Evolutionary conservation across 1,140 invertebrate species (phyloP), one percentile per base, ranked within the genome.

Genomic region (Nasonia giraulti): DNA sequence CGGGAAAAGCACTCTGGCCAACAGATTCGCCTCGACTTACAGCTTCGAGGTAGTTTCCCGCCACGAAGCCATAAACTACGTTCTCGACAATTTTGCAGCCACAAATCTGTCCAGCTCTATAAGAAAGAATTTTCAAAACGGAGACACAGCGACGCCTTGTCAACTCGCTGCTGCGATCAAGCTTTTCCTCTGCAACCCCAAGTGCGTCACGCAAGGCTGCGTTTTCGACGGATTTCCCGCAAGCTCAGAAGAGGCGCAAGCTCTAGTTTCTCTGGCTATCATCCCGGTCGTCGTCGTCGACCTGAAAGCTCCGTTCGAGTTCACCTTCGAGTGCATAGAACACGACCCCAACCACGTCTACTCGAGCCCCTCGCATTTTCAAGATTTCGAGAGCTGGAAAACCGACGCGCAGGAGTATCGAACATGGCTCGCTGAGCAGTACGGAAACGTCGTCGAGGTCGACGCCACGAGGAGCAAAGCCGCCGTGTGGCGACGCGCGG

Each of bases 1-100:
- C 47, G 97, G 97, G 3, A 98, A 98, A 93, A 95, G 95, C 33
- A 95, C 95, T 14, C 92, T 98, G 33, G 91, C 94, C 20, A 85
- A 90, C 68, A 92, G 94, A 86, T 91, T 95, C 27, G 90, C 91
- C 5, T 90, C 90, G 62, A 92, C 91, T 44, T 94, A 94, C 86
- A 93, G 93, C 23, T 87, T 95, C 23, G 89, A 94, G 74, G 87
- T 93, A 27, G 89, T 95, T 71, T 94, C 93, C 10, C 92, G 91
- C 87, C 94, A 94, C 11, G 88, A 91, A 31, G 93, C 93, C 31
- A 85, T 94, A 23, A 89, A 94, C 50, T 91, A 94, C 82, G 89
- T 94, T 44, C 84, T 94, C 75, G 89, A 92, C 80, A 89, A 93
- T 85, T 90, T 94, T 83, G 80, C 89, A 6, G 93, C 92, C 91